These are phyloP conservation scores for Amiota communis DNA, from an alignment of 2,888 invertebrate species.

Conservation along the genomic window DNA sequence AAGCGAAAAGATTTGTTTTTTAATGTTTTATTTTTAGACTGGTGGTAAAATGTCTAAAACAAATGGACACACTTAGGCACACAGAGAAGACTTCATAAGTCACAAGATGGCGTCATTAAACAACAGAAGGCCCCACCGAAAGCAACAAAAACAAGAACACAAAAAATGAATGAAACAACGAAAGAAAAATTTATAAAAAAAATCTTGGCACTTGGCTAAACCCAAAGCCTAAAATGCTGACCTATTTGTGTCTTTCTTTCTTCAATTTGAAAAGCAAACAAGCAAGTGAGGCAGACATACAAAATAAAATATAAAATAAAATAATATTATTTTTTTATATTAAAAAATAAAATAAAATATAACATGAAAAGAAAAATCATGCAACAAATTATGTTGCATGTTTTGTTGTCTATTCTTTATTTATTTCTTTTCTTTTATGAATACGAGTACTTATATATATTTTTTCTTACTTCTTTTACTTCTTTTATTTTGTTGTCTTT, in stretches of 20 bases:
- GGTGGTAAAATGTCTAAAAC: conserved; percentile 2
- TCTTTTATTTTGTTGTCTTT: conserved; percentile 19
- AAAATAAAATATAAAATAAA: conserved; percentile 23
- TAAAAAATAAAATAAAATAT: conserved; percentile 1
- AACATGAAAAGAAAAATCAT: not conserved
- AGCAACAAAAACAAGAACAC: not conserved
- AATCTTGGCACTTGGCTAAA: conserved; percentile 3
- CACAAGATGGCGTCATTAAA: too few species aligned
- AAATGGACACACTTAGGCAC: conserved; percentile 12
- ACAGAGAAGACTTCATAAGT: not conserved
- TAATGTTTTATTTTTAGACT: conserved; percentile 8
- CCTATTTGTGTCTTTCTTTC: not conserved
- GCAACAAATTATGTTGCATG: conserved; percentile 21
- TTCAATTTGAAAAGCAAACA: not conserved
- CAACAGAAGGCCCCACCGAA: not conserved
- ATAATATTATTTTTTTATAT: conserved; percentile 2
- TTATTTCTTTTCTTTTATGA: not conserved
- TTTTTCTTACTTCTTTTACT: not conserved
- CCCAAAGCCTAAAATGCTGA: conserved; percentile 11
- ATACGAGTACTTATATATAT: too few species aligned
- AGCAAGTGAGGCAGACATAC: not conserved
- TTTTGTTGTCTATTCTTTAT: conserved; percentile 1
- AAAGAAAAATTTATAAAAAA: not conserved
- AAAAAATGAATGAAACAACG: not conserved
- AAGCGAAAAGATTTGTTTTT: not conserved